Percentiles rank a stretch among this genome's conserved stretches.
phyloP scores from a whole-genome alignment of 2,113 vertebrate species.

The Sturnira hondurensis region DNA sequence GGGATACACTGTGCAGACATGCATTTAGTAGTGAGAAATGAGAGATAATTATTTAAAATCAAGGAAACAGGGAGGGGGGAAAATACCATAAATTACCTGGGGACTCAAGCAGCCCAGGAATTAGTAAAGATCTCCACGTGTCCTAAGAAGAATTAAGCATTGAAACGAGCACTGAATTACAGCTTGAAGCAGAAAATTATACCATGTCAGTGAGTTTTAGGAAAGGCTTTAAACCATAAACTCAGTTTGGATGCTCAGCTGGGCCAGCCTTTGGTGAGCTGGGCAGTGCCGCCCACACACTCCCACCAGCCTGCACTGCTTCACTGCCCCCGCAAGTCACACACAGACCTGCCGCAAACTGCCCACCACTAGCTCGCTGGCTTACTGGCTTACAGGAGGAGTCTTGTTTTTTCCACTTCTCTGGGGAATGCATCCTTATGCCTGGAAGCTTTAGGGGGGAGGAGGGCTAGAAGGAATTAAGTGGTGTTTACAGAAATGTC shows the following conservation, averaged over 20 bases:
- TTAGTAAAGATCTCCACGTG: not conserved
- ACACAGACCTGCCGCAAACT: not conserved
- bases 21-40: not conserved
- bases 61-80: not conserved
- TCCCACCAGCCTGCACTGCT: not conserved
- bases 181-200: not conserved
- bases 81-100: not conserved
- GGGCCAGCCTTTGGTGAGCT: not conserved
- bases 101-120: not conserved
- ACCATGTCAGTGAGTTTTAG: not conserved
- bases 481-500: not conserved
- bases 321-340: rapidly evolving
- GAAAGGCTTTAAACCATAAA: not conserved
- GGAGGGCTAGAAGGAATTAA: not conserved
- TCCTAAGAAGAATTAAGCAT: not conserved
- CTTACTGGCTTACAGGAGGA: not conserved
- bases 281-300: not conserved
- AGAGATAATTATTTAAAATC: not conserved
- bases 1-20: not conserved
- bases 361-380: not conserved
- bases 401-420: not conserved
- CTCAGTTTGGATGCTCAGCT: not conserved
- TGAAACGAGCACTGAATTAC: not conserved
- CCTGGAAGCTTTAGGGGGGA: not conserved
- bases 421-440: not conserved